Conservation (phyloP, 2,888 invertebrate species). For the Metellina segmentata region DNA sequence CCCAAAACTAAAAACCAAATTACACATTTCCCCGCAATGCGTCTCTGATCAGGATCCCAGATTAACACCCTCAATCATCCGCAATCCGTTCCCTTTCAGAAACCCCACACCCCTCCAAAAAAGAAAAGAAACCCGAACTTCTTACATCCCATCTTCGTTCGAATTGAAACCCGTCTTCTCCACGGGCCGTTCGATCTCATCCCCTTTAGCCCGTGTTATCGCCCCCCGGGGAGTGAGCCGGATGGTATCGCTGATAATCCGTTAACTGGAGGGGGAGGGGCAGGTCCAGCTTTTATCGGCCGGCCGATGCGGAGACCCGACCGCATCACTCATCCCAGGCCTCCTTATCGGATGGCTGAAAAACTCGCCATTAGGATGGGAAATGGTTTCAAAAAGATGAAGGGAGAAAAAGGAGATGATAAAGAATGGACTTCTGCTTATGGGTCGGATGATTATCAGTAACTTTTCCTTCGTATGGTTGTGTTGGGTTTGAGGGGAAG, state of each 20-base stretch:
- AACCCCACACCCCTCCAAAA: neutral
- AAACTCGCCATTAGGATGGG: neutral
- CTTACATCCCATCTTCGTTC: neutral
- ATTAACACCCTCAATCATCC: no score
- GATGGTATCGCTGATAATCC: conserved; percentile 20
- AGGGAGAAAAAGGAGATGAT: neutral
- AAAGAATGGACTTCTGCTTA: neutral
- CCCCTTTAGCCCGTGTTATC: neutral
- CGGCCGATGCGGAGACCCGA: neutral
- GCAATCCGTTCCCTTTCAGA: neutral
- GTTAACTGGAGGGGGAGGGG: neutral
- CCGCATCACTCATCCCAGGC: neutral
- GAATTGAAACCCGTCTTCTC: neutral
- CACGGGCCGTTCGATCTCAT: neutral
- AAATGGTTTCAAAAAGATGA: neutral
- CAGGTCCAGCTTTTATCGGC: neutral
- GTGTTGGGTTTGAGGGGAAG: no score
- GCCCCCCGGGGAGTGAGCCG: neutral
- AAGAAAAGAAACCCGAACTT: neutral
- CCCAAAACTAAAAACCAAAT: no score
- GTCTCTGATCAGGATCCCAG: no score
- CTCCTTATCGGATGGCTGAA: neutral
- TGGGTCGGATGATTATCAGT: neutral
- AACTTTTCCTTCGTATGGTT: neutral
- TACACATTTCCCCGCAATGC: no score